phyloP scores from a whole-genome alignment of 2,113 vertebrate genomes.

The Orcinus orca region DNA sequence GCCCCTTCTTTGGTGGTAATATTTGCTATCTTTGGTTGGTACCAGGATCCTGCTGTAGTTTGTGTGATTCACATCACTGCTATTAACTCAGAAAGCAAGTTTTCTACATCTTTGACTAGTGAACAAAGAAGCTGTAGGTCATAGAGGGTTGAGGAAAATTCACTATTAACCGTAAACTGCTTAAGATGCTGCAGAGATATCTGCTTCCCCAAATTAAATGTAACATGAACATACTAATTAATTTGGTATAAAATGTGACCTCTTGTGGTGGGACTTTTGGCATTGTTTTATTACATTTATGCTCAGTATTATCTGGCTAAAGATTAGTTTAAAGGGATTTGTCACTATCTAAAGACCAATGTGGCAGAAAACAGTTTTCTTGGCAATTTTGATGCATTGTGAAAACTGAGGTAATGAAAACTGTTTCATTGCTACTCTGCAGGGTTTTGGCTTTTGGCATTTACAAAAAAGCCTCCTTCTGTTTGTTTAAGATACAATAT shows the following conservation, averaged over 20 bases:
- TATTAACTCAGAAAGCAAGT: neutral
- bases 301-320: neutral
- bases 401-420: neutral
- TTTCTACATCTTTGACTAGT: neutral
- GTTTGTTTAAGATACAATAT: conserved; percentile 66
- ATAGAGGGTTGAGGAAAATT: neutral
- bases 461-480: conserved; percentile 45
- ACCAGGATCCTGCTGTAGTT: neutral
- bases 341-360: neutral
- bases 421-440: neutral
- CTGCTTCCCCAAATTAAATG: neutral
- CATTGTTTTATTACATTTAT: neutral
- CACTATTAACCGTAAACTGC: neutral
- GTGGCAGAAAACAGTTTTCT: neutral
- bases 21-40: neutral
- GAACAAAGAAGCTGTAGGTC: neutral
- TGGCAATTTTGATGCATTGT: neutral
- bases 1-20: too few species aligned
- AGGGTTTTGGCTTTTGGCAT: conserved; percentile 44
- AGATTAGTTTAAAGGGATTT: neutral
- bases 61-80: neutral
- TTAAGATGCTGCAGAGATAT: neutral
- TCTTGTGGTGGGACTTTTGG: neutral
- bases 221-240: neutral
- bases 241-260: neutral